Evolutionary conservation across 2,888 invertebrate genomes (phyloP), one percentile per base, ranked within the genome.

Genomic region (Agrenia bidenticulata): DNA sequence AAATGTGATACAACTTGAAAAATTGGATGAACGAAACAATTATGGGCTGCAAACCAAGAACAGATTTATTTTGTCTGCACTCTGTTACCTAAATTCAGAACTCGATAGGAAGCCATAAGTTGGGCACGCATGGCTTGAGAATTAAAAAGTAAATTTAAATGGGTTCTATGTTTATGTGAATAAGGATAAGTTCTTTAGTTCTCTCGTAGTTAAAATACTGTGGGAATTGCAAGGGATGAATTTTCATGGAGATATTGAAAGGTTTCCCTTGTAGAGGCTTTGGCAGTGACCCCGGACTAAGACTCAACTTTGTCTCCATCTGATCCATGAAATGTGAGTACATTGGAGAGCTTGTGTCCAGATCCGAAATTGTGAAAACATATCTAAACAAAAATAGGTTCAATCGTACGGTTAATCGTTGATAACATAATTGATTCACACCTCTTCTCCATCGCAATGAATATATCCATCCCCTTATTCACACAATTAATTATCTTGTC

Each of bases 301-400:
- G 26, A 21, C 60, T 63, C 27, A 74, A 65, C 17, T 55, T 24
- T 75, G 82, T 82, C 63, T 84, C 81, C 15, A 88, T 77, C 67
- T 86, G 81, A 37, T 84, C 82, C 0, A 90, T 80, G 81, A 92
- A 92, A 81, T 90, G 88, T 77, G 92, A 92, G 77, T 89, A 93
- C 81, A 92, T 92, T 0, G 92, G 92, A 1, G 93, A 92, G n/a
- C 87, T 87, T 0, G 88, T 85, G 69, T 92, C 90, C 79, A 89
- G 84, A 77, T 92, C 90, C 15, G 86, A 85, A 71, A 90, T 79
- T 0, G 92, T 92, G 78, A 93, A 94, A 7, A 93, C 92, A 79
- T 87, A 93, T 59, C 93, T 81, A 70, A 1, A 72, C 69, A 61
- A 5, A 55, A 60, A 19, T 23, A 21, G 19, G 26, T 1, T 13